Evolutionary conservation across 2,888 invertebrate genomes (phyloP).

Genomic region (Orgyia antiqua): DNA sequence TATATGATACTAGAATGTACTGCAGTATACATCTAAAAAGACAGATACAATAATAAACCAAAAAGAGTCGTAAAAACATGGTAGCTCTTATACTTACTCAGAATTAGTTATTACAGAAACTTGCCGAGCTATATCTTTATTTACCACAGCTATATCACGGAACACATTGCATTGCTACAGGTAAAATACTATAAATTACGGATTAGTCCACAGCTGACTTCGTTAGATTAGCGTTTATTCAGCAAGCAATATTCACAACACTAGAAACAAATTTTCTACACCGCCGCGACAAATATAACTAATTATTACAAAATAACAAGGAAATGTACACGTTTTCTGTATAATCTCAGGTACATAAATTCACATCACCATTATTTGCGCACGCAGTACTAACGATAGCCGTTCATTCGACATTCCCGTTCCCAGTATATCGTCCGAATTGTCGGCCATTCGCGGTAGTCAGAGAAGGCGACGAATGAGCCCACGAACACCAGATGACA

Average conservation of each 20-base stretch:
- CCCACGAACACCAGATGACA: too few relatives aligned
- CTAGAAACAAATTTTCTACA: slow-evolving; percentile 31
- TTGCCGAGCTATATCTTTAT: slow-evolving; percentile 29
- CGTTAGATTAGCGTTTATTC: slow-evolving; percentile 26
- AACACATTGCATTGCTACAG: slow-evolving; percentile 45
- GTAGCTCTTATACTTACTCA: slow-evolving; percentile 3
- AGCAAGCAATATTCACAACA: slow-evolving; percentile 22
- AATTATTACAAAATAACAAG: slow-evolving; percentile 9
- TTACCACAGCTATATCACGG: slow-evolving; percentile 47
- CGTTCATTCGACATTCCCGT: slow-evolving; percentile 32
- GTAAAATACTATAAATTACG: slow-evolving; percentile 41
- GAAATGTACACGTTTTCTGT: slow-evolving; percentile 20
- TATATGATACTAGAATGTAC: too few relatives aligned
- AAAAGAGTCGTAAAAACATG: slow-evolving; percentile 6
- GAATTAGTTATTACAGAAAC: slow-evolving; percentile 21
- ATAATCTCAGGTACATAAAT: slow-evolving; percentile 28
- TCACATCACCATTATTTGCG: slow-evolving; percentile 44
- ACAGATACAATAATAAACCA: slow-evolving; percentile 20
- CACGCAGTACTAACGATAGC: slow-evolving; percentile 32
- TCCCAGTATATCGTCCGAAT: too few relatives aligned
- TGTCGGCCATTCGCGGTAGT: too few relatives aligned
- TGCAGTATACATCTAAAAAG: too few relatives aligned
- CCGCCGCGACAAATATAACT: slow-evolving; percentile 20
- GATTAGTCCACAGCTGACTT: slow-evolving; percentile 38
- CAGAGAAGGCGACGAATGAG: too few relatives aligned